A percentile compares a stretch with the other conserved stretches of the same genome.
Evolutionary conservation across 2,797 vertebrate species (phyloP).

Genomic region (Siniperca obscura): DNA sequence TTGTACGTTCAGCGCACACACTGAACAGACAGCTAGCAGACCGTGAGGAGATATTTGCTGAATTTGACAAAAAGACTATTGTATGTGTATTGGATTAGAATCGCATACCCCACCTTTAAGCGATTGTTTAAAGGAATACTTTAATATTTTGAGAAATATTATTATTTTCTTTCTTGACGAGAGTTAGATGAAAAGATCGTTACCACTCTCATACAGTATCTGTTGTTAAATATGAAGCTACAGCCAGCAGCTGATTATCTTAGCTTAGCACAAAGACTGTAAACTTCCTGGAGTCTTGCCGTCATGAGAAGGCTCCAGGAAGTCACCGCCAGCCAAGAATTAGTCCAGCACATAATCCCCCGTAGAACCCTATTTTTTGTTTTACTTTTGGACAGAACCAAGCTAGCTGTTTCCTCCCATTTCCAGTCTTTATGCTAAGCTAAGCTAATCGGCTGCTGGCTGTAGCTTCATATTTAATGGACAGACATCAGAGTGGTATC

Average conservation of each 20-base stretch:
- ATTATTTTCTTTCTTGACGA: constrained; percentile 43
- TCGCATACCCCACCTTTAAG: too few species aligned
- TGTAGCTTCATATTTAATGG: constrained; percentile 10
- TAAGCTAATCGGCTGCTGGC: neutral
- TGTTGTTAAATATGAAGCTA: neutral
- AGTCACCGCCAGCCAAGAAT: neutral
- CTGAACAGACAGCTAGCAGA: too few species aligned
- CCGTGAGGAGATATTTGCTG: too few species aligned
- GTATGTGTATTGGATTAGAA: too few species aligned
- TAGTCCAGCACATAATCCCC: neutral
- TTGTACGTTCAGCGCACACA: too few species aligned
- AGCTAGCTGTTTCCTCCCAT: neutral
- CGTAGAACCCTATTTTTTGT: neutral
- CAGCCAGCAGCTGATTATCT: neutral
- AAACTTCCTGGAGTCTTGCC: neutral
- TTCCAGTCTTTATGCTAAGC: constrained; percentile 14
- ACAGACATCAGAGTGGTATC: neutral
- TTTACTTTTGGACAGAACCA: neutral
- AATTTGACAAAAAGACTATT: too few species aligned
- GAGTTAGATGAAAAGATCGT: neutral
- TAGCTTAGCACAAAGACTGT: neutral
- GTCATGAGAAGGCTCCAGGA: neutral
- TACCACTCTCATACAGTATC: neutral
- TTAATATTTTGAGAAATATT: constrained; percentile 29
- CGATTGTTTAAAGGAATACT: constrained; percentile 1